These are phyloP conservation scores for Puma concolor DNA, from an alignment of 2,113 vertebrate species.

Conservation along the genomic window DNA sequence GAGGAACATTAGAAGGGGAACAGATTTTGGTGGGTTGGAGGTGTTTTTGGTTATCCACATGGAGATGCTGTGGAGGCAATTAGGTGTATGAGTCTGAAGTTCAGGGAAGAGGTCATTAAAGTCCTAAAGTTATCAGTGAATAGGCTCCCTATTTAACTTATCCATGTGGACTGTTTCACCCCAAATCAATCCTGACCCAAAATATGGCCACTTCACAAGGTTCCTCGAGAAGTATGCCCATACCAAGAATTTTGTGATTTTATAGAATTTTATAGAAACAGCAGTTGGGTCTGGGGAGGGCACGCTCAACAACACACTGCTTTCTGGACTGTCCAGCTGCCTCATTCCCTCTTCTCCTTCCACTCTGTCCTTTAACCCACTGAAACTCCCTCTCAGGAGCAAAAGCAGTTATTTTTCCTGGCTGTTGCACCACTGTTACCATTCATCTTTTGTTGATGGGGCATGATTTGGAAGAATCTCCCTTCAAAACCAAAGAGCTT, in stretches of 20 bases:
- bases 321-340: not conserved
- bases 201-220: not conserved
- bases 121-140: not conserved
- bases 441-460: not conserved
- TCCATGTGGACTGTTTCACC: not conserved
- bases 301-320: not conserved
- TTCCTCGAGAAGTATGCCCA: not conserved
- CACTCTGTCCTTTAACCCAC: not conserved
- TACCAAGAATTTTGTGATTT: not conserved
- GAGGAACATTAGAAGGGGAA: not conserved
- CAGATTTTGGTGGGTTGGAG: not conserved
- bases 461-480: not conserved
- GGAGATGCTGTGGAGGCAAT: not conserved
- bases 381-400: not conserved
- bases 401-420: not conserved
- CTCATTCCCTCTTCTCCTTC: not conserved
- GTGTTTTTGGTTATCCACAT: not conserved
- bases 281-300: not conserved
- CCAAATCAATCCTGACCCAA: not conserved
- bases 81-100: not conserved
- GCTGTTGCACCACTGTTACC: not conserved
- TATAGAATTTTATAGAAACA: not conserved
- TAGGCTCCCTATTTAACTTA: not conserved
- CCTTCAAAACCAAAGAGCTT: not conserved
- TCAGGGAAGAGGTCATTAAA: not conserved